phyloP scores from a whole-genome alignment of 2,888 invertebrate species.

The Dioctria linearis region DNA sequence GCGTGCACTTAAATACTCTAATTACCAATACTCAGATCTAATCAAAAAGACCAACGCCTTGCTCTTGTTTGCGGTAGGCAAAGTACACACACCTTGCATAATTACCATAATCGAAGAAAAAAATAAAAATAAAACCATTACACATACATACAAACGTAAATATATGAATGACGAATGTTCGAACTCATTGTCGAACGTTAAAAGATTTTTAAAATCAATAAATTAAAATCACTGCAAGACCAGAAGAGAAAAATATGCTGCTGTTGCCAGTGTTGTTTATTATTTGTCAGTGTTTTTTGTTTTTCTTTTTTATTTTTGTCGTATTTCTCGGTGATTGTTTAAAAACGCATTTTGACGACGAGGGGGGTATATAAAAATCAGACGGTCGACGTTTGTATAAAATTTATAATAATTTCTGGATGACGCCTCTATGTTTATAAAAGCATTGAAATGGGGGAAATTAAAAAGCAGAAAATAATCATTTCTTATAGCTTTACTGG shows the following conservation, averaged over 20 bases:
- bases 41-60: not conserved
- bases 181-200: not conserved
- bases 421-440: not conserved
- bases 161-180: not conserved
- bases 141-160: too few relatives aligned
- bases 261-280: not conserved
- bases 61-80: not conserved
- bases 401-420: not conserved
- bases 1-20: not conserved
- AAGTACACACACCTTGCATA: not conserved
- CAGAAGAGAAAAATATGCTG: not conserved
- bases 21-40: not conserved
- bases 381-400: too few relatives aligned
- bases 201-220: not conserved
- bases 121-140: not conserved
- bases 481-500: slow-evolving; percentile 4
- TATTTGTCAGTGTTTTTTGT: not conserved
- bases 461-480: not conserved
- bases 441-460: not conserved
- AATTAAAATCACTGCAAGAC: not conserved
- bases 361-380: not conserved
- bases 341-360: not conserved
- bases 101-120: not conserved
- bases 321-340: slow-evolving; percentile 2
- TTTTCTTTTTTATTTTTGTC: not conserved